Base-by-base conservation (phyloP, 1,140 invertebrate species). In the Drosophila mojavensis region DNA sequence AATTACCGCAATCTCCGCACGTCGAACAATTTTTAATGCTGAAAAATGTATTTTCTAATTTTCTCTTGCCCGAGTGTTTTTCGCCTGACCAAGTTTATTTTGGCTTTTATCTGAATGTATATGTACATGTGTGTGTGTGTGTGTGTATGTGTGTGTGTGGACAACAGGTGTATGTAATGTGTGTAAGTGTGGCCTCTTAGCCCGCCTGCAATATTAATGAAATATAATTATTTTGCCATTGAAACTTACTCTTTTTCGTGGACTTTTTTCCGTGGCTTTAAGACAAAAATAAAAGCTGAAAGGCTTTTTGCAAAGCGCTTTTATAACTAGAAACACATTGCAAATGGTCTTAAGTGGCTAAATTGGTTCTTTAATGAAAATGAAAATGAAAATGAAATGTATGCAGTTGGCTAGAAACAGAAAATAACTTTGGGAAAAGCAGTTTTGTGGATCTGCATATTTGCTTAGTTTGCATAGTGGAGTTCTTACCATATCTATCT, bases 11-110 rank as follows among this genome's bases (percentile, higher is more conserved):
- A 89, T 84, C 84, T 81, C 74, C 78, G 82, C 82, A 88, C 82
- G 81, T 84, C 85, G 73, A 84, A 88, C 84, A 89, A 69, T 88
- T 89, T 88, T 84, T 84, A 88, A 88, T 86, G 83, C 76, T 86
- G 83, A 86, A 86, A 89, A 86, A 86, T 86, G 84, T 86, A 77
- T 83, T 86, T 86, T 88, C 83, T 83, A 82, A 83, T 86, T 86
- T 83, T 77, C 51, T 61, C 51, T 54, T 33, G 15, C 45, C 54
- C 45, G 39, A 60, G 43, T 55, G 39, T 64, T 47, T 36, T 54
- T 45, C 10, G 28, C 36, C 33, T n/a, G 53, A 39, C 64, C 60
- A 82, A 79, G 76, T 79, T 83, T 79, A 85, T 81, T 84, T 74
- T 86, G 75, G 82, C 71, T 86, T 75, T 75, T 86, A 78, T 78